These are phyloP conservation scores for Linyphia triangularis DNA, from an alignment of 2,888 invertebrate genomes.

Conservation along the genomic window DNA sequence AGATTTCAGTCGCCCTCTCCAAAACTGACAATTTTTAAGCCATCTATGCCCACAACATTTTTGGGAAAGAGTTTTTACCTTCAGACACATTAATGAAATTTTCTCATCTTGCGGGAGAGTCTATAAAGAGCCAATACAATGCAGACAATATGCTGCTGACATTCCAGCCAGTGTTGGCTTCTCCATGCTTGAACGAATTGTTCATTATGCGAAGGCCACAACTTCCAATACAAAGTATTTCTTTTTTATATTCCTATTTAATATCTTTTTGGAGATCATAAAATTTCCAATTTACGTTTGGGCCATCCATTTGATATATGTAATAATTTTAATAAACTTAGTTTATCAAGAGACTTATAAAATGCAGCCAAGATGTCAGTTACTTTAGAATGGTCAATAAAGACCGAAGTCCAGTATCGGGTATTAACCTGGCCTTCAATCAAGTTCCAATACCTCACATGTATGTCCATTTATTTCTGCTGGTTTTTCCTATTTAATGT, in stretches of 20 bases:
- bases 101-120: not conserved
- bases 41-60: not conserved
- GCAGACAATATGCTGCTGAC: not conserved
- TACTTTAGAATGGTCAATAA: constrained; percentile 13
- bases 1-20: not conserved
- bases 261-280: not conserved
- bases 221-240: not conserved
- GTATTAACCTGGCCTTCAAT: not conserved
- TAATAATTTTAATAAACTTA: not conserved
- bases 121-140: not conserved
- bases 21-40: not conserved
- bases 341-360: not conserved
- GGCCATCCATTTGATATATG: constrained; percentile 36
- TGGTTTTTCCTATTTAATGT: no score
- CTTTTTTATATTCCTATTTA: not conserved
- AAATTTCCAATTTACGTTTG: constrained; percentile 13
- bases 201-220: constrained; percentile 23
- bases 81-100: not conserved
- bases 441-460: not conserved
- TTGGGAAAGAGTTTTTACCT: not conserved
- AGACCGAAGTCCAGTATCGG: not conserved
- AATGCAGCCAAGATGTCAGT: not conserved
- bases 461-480: no score
- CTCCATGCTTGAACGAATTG: constrained; percentile 14
- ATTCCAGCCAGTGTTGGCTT: not conserved